Percentiles rank a stretch among this genome's conserved stretches.
Conservation (phyloP, 2,113 vertebrate genomes). For the Phyllostomus hastatus region DNA sequence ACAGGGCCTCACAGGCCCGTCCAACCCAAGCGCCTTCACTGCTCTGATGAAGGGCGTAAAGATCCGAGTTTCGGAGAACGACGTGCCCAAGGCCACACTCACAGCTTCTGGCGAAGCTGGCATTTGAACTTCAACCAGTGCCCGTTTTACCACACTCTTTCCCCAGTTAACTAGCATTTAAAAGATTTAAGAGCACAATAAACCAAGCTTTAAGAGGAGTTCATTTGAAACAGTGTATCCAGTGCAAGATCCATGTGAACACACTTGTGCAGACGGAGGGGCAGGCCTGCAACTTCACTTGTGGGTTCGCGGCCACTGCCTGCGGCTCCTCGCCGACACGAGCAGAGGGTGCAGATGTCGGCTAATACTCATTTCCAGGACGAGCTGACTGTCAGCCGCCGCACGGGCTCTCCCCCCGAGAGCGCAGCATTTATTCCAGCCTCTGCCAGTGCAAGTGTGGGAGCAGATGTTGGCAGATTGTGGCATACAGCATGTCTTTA, state of each 20-base stretch:
- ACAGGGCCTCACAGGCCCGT: neutral
- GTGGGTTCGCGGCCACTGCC: neutral
- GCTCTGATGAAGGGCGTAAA: neutral
- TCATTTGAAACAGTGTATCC: neutral
- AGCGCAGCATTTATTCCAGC: constrained; percentile 57
- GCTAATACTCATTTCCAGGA: constrained; percentile 30
- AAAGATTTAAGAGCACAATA: neutral
- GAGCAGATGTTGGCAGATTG: constrained; percentile 77
- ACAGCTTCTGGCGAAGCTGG: neutral
- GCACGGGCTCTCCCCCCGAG: constrained; percentile 27
- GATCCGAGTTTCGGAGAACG: neutral
- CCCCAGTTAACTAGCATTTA: neutral
- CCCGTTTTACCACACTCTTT: neutral
- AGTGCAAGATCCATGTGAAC: neutral
- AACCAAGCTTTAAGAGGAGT: neutral
- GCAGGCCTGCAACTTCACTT: neutral
- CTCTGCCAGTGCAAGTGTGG: constrained; percentile 72
- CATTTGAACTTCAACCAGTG: neutral
- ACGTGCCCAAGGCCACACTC: neutral
- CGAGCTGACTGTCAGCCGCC: constrained; percentile 60
- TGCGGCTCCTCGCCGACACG: neutral
- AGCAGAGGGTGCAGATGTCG: constrained; percentile 56
- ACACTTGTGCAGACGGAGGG: neutral
- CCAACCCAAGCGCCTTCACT: neutral
- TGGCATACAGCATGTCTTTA: constrained; percentile 77